Evolutionary conservation across 2,113 vertebrate species (phyloP), one percentile per base, ranked within the genome.

Genomic region (Cisticola juncidis): DNA sequence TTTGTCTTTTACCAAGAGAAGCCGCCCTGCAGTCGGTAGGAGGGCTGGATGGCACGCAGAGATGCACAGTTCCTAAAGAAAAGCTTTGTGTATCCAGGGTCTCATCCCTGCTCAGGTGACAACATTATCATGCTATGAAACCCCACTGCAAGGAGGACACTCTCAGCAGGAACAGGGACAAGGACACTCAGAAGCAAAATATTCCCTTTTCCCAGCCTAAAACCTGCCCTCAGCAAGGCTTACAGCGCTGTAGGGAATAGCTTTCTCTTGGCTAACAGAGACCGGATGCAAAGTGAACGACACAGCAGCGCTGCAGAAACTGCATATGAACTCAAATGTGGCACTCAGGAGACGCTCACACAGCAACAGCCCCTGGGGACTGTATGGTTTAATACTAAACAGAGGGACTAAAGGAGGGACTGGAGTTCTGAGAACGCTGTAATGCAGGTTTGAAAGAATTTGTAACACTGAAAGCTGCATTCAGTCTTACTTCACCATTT

Each of bases 261-360:
- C 31, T 10, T 26, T 4, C 36, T 48, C 58, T 33, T 18, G 31
- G 14, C 29, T 65, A 56, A 60, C n/a, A 33, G 17, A 50, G n/a
- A n/a, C 2, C 1, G 5, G 47, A 21, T 18, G 15, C 33, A 25
- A 72, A 51, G 8, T 1, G 33, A 85, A 21, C 17, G 19, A 19
- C 5, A 1, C 20, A 40, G 73, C 50, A 42, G 40, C 2, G 18
- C 60, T 42, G 71, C 62, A 84, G 58, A 42, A 71, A 82, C 11
- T 1, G 13, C 51, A 20, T 0, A 0, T 8, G 45, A 17, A 44
- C 9, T 36, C 28, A 23, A 17, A 51, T 8, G 2, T 11, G 56
- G 51, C 53, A 17, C 38, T 42, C 11, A 2, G 22, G 25, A 0
- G 18, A 10, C 31, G 16, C 36, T 53, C 48, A 22, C 5, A 1